These are phyloP conservation scores for Nannobrachium achirus DNA, from an alignment of 2,113 vertebrate genomes.

Conservation along the genomic window DNA sequence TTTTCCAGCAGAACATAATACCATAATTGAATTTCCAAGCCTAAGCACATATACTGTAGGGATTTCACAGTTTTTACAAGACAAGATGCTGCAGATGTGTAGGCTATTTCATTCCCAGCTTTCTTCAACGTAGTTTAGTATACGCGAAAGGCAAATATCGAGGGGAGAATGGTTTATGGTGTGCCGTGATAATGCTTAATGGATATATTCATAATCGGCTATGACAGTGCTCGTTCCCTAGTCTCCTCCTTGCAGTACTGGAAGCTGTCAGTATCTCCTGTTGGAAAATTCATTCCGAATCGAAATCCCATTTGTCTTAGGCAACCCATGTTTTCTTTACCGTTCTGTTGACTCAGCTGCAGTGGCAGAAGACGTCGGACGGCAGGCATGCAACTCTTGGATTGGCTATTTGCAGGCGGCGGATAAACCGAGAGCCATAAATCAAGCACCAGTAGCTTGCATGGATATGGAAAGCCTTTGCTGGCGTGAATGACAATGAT, in stretches of 20 bases:
- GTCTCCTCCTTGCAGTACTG: not conserved
- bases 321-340: not conserved
- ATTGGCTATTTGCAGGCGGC: conserved; percentile 51
- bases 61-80: not conserved
- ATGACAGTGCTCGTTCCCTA: not conserved
- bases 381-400: conserved; percentile 12
- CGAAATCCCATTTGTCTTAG: conserved; percentile 1
- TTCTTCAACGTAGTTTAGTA: not conserved
- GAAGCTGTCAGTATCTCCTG: conserved; percentile 8
- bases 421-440: conserved; percentile 65
- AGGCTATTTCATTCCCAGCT: not conserved
- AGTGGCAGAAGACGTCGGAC: conserved; percentile 11
- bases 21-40: too few relatives aligned
- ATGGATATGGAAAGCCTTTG: conserved; percentile 58
- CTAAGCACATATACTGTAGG: too few relatives aligned
- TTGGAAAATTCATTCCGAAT: not conserved
- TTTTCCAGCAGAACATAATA: too few relatives aligned
- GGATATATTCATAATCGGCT: conserved; percentile 5
- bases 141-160: not conserved
- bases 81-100: not conserved
- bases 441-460: conserved; percentile 49
- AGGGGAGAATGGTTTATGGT: not conserved
- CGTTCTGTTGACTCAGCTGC: conserved; percentile 31
- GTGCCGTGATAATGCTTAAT: not conserved
- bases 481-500: conserved; percentile 54